Evolutionary conservation across 2,888 invertebrate species (phyloP).

Genomic region (Athripsodes cinereus): DNA sequence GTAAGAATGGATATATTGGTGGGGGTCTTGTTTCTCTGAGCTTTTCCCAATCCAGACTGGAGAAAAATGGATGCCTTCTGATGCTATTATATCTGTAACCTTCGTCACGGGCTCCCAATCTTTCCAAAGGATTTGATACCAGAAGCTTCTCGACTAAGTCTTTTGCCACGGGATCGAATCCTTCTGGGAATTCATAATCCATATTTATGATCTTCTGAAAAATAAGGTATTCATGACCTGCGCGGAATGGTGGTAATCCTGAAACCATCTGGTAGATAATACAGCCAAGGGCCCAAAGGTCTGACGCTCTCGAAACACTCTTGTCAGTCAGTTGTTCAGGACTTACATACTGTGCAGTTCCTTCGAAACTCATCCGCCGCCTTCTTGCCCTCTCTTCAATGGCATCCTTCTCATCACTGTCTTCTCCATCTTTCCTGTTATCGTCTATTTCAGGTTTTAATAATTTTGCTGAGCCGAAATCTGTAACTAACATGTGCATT

Average conservation of each 20-base stretch:
- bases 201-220: slow-evolving; percentile 91
- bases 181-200: slow-evolving; percentile 88
- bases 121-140: slow-evolving; percentile 70
- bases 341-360: slow-evolving; percentile 98
- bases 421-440: slow-evolving; percentile 26
- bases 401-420: slow-evolving; percentile 32
- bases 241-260: slow-evolving; percentile 87
- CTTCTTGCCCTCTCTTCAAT: slow-evolving; percentile 42
- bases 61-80: slow-evolving; percentile 82
- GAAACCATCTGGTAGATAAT: slow-evolving; percentile 96
- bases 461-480: slow-evolving; percentile 95
- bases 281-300: slow-evolving; percentile 97
- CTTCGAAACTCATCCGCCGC: slow-evolving; percentile 85
- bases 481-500: slow-evolving; percentile 95
- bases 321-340: slow-evolving; percentile 89
- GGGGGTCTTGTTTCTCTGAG: slow-evolving; percentile 76
- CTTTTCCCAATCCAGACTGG: slow-evolving; percentile 74
- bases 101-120: slow-evolving; percentile 75
- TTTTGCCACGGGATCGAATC: slow-evolving; percentile 79
- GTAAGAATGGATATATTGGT: slow-evolving; percentile 72
- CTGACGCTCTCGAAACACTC: slow-evolving; percentile 71
- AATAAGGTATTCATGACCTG: slow-evolving; percentile 89
- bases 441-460: slow-evolving; percentile 42
- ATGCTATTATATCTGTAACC: slow-evolving; percentile 71
- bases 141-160: slow-evolving; percentile 83